Conservation (phyloP, 2,113 vertebrate genomes). For the Lepisosteus oculatus region DNA sequence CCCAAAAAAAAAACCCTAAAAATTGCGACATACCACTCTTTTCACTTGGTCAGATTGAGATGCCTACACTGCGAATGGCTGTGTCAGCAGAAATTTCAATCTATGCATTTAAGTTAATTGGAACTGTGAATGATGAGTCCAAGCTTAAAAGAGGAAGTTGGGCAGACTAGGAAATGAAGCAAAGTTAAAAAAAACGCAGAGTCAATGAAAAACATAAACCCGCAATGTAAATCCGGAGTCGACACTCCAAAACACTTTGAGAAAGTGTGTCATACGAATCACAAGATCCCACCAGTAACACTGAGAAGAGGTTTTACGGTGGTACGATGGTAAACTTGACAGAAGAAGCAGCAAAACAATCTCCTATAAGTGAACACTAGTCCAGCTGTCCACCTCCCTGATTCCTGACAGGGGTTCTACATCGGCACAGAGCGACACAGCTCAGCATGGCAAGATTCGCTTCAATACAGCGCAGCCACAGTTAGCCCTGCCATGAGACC, state of each 20-base stretch:
- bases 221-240: slow-evolving; percentile 15
- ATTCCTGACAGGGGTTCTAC: too few species aligned
- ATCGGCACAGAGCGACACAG: too few species aligned
- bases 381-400: too few species aligned
- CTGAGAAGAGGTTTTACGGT: too few species aligned
- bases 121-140: background rate
- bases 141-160: slow-evolving; percentile 32
- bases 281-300: too few species aligned
- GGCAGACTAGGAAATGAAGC: slow-evolving; percentile 19
- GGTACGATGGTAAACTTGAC: too few species aligned
- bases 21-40: too few species aligned
- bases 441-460: background rate
- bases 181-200: slow-evolving; percentile 38
- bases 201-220: slow-evolving; percentile 35
- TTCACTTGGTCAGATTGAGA: slow-evolving; percentile 1
- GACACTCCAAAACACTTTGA: slow-evolving; percentile 3
- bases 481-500: background rate
- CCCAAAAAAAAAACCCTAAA: too few species aligned
- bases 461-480: background rate
- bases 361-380: too few species aligned
- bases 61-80: slow-evolving; percentile 8
- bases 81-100: slow-evolving; percentile 21
- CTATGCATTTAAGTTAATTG: background rate
- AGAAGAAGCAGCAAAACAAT: too few species aligned
- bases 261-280: background rate